Base-by-base conservation (phyloP, 2,888 invertebrate genomes). In the Philereme vetulata region DNA sequence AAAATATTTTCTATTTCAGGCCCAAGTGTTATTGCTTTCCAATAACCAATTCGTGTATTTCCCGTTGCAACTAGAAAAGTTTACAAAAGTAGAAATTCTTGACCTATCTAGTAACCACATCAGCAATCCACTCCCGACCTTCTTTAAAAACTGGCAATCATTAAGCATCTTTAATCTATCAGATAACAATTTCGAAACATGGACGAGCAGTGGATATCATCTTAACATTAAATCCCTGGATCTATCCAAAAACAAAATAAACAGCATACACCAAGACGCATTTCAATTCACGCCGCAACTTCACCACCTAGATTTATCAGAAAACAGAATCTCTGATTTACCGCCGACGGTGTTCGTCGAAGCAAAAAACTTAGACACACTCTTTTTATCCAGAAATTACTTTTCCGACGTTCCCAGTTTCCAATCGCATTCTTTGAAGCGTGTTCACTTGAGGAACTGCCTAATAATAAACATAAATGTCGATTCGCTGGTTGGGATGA, bases 331-430 rank as follows among this genome's bases (percentile, higher is more conserved):
- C 51, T 86, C 92, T 9, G 79, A 88, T 33, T 78, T 96, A 61
- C 92, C 93, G 62, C 78, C 92, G 3, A 88, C 89, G 47, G 84
- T 94, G 4, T 95, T 96, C 72, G 81, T 85, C 5, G 87, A 92
- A 51, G 94, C 94, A 58, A 86, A 90, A 33, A 91, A 93, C 40
- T 83, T 96, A 45, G 92, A 91, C 47, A 85, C 85, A 7, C 83
- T 96, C 44, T 93, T 94, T 77, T 81, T 96, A 62, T 95, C 95
- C 21, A 91, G 94, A 74, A 95, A 95, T 80, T 94, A 94, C 67
- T 89, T 95, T 62, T 93, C 90, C 35, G 88, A 88, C 62, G 82
- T 95, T 6, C 93, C 94, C 9, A 88, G 81, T 66, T 91, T 95
- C 47, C 86, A 88, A 55, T 94, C 94, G 43, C 85, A 90, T 44